Base-by-base conservation (phyloP, 92 coral and sea anemone species). In the Porites cylindrica region DNA sequence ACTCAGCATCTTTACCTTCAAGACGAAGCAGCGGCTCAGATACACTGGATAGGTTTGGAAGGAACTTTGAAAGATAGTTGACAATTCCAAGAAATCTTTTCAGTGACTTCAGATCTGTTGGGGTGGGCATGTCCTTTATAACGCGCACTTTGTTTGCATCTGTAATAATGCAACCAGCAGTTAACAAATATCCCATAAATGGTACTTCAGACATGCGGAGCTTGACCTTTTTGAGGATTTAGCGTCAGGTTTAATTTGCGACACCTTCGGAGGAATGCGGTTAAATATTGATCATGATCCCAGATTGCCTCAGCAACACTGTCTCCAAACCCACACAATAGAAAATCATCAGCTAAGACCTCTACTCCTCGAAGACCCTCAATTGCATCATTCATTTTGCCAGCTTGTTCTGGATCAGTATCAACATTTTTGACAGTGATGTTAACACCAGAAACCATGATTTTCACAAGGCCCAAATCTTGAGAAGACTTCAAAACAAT, bases 41-140 rank as follows among this genome's bases (percentile, higher is more conserved):
- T 29, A 76, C 76, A 76, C 52, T 64, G 88, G 75, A 73, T 80
- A 84, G 52, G 81, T 84, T 26, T 75, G 82, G 88, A 18, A 84
- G 32, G 75, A 84, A 84, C 88, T 85, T 85, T 85, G 75, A 65
- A 7, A 85, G 88, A 32, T 75, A 85, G 63, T n/a, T 85, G 24
- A 85, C 82, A 82, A 85, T 85, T 75, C 88, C 82, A 75, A 76
- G 88, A 76, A 85, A 83, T 71, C 87, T 71, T 43, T 72, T 83
- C 58, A 83, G 68, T 17, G 87, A 71, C 65, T 24, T 71, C 24
- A 83, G 80, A 73, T 72, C 87, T 83, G 78, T 59, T 50, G 80
- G 87, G 43, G 56, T 74, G 58, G 87, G 80, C 80, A 83, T 82
- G 72, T 70, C 74, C 54, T 51, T 56, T 10, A 51, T 81, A 21